Percentiles rank a stretch among this genome's conserved stretches.
Evolutionary conservation across 2,797 vertebrate genomes (phyloP).

Genomic region (Clarias pachynema): DNA sequence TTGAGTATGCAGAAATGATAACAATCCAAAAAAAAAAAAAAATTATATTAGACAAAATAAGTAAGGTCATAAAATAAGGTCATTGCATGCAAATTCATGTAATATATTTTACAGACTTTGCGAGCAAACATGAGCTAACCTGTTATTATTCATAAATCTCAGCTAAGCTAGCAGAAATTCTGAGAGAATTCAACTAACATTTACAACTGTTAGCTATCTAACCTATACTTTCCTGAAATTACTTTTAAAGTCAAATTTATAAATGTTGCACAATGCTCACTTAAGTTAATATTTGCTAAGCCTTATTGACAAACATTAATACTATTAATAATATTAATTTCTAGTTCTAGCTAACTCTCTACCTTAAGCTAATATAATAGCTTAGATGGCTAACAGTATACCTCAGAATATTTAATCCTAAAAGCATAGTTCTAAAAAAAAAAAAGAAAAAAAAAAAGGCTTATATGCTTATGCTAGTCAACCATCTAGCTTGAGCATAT

Average conservation of each 20-base stretch:
- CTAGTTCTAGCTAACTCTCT: neutral
- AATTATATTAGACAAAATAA: conserved; percentile 24
- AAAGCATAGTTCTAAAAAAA: neutral
- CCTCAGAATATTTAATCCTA: neutral
- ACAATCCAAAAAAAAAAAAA: conserved; percentile 20
- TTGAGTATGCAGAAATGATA: neutral
- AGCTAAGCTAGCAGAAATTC: neutral
- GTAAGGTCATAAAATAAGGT: neutral
- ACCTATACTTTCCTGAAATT: neutral
- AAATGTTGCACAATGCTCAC: neutral
- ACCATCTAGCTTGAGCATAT: neutral
- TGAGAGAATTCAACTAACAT: too few relatives aligned
- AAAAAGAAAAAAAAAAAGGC: too few relatives aligned
- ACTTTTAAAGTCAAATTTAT: neutral
- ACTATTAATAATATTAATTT: neutral
- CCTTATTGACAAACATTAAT: neutral
- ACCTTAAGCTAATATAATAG: neutral
- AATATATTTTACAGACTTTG: neutral
- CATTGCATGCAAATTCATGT: neutral
- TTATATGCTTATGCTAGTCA: neutral
- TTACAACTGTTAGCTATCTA: neutral
- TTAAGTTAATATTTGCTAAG: neutral
- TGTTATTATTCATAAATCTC: neutral
- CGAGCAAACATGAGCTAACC: neutral
- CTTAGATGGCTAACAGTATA: neutral